These are phyloP conservation scores for Cottus gobio DNA, from an alignment of 2,113 vertebrate species.

Conservation along the genomic window DNA sequence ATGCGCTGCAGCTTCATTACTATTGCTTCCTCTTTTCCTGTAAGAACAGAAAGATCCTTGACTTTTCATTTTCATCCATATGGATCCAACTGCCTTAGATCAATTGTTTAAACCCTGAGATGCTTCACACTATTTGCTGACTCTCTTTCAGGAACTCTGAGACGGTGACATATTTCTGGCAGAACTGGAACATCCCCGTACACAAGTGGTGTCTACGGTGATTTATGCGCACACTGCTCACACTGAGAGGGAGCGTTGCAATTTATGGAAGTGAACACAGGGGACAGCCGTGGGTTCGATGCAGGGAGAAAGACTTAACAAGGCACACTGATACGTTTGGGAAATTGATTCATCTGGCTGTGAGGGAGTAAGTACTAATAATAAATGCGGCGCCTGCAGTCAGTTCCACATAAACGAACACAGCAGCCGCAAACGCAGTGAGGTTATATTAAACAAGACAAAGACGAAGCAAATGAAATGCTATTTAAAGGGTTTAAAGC, in stretches of 20 bases:
- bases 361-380: conserved; percentile 36
- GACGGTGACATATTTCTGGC: conserved; percentile 92
- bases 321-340: conserved; percentile 45
- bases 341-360: conserved; percentile 52
- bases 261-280: conserved; percentile 45
- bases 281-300: conserved; percentile 27
- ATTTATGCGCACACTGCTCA: conserved; percentile 56
- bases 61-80: conserved; percentile 19
- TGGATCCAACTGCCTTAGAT: conserved; percentile 30
- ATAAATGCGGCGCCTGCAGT: conserved; percentile 45
- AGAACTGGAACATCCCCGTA: conserved; percentile 96
- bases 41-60: not conserved
- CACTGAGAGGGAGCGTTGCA: conserved; percentile 45
- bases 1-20: not conserved
- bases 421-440: conserved; percentile 6
- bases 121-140: conserved; percentile 22
- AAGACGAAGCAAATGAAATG: conserved; percentile 40
- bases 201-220: conserved; percentile 96
- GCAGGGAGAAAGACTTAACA: conserved; percentile 40
- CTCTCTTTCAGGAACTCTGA: conserved; percentile 88
- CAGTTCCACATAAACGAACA: conserved; percentile 17
- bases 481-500: conserved; percentile 19
- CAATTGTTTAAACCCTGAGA: conserved; percentile 33
- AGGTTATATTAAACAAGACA: conserved; percentile 36
- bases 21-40: not conserved